Evolutionary conservation across 2,797 vertebrate genomes (phyloP), one percentile per base, ranked within the genome.

Genomic region (Gobio occitaniae): DNA sequence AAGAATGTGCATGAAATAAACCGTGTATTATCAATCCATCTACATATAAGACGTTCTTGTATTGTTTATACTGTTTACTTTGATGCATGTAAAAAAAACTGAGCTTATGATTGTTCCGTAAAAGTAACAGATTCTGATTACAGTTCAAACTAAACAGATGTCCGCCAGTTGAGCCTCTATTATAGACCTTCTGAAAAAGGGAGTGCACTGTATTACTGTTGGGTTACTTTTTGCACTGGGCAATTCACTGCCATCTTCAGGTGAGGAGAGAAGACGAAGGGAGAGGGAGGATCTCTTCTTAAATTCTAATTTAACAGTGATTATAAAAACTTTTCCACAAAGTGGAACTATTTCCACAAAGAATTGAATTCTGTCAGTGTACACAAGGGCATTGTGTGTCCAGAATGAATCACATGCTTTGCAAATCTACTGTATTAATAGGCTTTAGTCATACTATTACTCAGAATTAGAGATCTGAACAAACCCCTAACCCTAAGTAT

Each of bases 231-330:
- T 48, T 16, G 17, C 17, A 36, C 6, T 25, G 56, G 6, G 56
- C 54, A 78, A 78, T 78, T 78, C 56, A 61, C 56, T 44, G 75
- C 54, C 69, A 48, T 74, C 69, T 82, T 59, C 69, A 63, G 80
- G 69, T 48, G 4, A 72, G 54, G 16, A 47, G n/a, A 32, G 15
- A 72, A 74, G 29, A 38, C 32, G 32, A 32, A 32, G 32, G 36
- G 6, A 75, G 17, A 36, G 19, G 48, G 50, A 75, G 10, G 56
- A 54, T 38, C 50, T 75, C 17, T 52, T 74, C 47, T 75, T 74
- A 21, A 75, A 54, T 54, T 36, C 29, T 13, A 54, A 56, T 76
- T 36, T 38, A 56, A 21, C 17, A 76, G 50, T 38, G 32, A 76
- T 56, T 56, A 19, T 75, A 38, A 36, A 36, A 3, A 7, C 5